These are phyloP conservation scores for Natator depressus DNA, from an alignment of 2,113 vertebrate species.

Conservation along the genomic window DNA sequence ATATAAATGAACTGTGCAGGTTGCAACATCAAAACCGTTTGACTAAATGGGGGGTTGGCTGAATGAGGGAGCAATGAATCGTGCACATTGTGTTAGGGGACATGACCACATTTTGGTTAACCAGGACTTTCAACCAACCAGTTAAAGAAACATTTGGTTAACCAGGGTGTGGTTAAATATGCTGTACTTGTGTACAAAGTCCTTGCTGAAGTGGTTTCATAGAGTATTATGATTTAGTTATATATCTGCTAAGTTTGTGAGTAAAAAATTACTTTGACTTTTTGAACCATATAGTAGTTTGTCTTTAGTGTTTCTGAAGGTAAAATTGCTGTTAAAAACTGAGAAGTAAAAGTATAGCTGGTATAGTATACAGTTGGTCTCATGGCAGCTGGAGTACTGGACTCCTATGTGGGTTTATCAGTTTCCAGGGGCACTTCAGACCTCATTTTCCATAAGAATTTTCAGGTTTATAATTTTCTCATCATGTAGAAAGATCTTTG, in stretches of 20 bases:
- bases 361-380: neutral
- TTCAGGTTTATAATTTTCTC: neutral
- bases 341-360: neutral
- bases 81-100: neutral
- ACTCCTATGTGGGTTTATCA: neutral
- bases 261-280: neutral
- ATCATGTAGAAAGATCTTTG: neutral
- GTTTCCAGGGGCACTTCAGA: neutral
- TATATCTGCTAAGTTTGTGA: neutral
- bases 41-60: neutral
- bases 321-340: neutral
- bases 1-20: neutral
- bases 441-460: neutral
- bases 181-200: neutral
- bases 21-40: neutral
- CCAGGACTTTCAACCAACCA: neutral
- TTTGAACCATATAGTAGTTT: neutral
- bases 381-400: neutral
- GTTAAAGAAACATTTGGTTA: neutral
- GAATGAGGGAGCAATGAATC: neutral
- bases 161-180: neutral
- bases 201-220: neutral
- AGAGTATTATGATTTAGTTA: neutral
- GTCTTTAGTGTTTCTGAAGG: neutral
- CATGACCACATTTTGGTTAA: neutral